Evolutionary conservation across 2,113 vertebrate species (phyloP).

Genomic region (Ictalurus punctatus): DNA sequence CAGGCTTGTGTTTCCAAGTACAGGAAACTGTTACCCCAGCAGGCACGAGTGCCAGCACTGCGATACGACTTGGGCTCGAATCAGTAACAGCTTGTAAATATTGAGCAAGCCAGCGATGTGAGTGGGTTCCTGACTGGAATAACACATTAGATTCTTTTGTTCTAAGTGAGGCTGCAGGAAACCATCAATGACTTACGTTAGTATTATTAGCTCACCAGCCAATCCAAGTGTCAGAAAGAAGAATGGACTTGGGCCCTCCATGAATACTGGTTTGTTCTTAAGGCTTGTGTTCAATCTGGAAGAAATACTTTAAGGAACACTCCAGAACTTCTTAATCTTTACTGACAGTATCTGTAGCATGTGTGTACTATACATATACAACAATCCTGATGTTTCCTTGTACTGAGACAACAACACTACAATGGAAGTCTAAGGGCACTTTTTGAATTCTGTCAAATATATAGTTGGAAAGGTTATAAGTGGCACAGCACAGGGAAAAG

Average conservation of each 20-base stretch:
- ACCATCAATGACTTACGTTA: not conserved
- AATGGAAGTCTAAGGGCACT: not conserved
- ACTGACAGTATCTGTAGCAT: not conserved
- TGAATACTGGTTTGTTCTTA: not conserved
- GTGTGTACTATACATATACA: not conserved
- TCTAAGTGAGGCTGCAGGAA: not conserved
- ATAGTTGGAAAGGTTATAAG: too few species aligned
- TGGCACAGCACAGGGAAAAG: not conserved
- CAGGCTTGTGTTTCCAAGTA: slow-evolving; percentile 18
- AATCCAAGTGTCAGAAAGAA: not conserved
- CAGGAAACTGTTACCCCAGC: slow-evolving; percentile 12
- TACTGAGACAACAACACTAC: not conserved
- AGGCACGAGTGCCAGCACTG: slow-evolving; percentile 10
- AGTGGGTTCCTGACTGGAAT: not conserved
- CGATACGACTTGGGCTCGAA: not conserved
- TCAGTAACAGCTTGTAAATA: slow-evolving; percentile 39
- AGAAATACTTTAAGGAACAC: not conserved
- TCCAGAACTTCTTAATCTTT: not conserved
- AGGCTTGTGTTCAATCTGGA: not conserved
- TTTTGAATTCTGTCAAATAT: not conserved
- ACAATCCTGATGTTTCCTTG: not conserved
- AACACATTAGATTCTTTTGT: slow-evolving; percentile 12
- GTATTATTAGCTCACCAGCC: not conserved
- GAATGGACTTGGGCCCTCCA: not conserved
- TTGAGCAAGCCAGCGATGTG: not conserved